Percentiles rank a stretch among this genome's conserved stretches.
These are phyloP conservation scores for Catonia carolina DNA, from an alignment of 2,888 invertebrate genomes.

Conservation along the genomic window DNA sequence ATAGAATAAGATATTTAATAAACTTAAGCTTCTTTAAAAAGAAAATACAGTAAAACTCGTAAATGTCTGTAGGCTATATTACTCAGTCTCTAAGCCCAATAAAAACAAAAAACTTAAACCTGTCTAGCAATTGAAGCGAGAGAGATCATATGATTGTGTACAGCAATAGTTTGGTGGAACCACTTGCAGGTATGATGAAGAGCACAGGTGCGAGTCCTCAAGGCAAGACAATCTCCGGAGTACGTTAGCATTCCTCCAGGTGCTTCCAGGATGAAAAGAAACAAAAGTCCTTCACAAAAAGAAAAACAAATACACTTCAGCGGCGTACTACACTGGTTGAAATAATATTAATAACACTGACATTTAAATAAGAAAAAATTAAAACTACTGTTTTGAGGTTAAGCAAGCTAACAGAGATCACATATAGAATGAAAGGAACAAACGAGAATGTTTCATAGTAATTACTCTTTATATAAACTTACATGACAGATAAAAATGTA, in stretches of 20 bases:
- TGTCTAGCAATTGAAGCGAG: slow-evolving; percentile 32
- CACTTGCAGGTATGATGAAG: slow-evolving; percentile 88
- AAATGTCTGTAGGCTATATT: slow-evolving; percentile 3
- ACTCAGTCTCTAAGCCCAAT: too few relatives aligned
- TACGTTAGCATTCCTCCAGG: slow-evolving; percentile 53
- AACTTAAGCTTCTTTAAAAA: slow-evolving; percentile 11
- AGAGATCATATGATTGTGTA: slow-evolving; percentile 75
- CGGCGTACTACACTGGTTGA: not conserved
- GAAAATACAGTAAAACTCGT: slow-evolving; percentile 1
- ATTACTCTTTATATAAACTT: slow-evolving; percentile 6
- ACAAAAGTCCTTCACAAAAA: slow-evolving; percentile 12
- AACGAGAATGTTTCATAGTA: slow-evolving; percentile 2
- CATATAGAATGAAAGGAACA: not conserved
- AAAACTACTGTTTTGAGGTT: too few relatives aligned
- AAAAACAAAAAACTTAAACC: not conserved
- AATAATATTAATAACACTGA: not conserved
- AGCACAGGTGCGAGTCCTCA: slow-evolving; percentile 79
- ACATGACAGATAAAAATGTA: not conserved
- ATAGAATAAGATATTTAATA: not conserved
- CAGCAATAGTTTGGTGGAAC: slow-evolving; percentile 82
- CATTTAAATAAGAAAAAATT: not conserved
- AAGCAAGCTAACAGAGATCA: too few relatives aligned
- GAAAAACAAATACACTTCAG: not conserved
- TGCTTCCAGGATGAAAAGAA: slow-evolving; percentile 36
- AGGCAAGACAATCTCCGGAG: slow-evolving; percentile 72